Conservation (phyloP, 2,113 vertebrate genomes). For the Onychorhynchus coronatus region DNA sequence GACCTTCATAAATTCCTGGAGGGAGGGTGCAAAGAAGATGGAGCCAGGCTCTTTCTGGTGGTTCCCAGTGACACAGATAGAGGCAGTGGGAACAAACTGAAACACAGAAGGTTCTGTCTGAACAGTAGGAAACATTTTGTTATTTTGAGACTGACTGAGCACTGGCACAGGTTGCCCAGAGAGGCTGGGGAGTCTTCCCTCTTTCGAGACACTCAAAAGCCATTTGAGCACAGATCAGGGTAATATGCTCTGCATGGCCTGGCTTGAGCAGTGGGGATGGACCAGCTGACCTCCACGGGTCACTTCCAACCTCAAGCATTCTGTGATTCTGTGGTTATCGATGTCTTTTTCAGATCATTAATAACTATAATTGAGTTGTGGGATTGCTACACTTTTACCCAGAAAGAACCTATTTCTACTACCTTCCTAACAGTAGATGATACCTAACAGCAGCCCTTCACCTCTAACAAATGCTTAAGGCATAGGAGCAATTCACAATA, state of each 20-base stretch:
- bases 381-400: background rate
- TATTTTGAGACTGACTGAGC: background rate
- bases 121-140: background rate
- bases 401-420: background rate
- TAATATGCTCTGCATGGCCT: background rate
- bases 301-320: background rate
- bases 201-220: background rate
- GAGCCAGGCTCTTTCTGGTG: background rate
- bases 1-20: background rate
- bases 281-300: background rate
- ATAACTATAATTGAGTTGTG: background rate
- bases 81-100: background rate
- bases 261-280: background rate
- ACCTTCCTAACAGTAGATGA: background rate
- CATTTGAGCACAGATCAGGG: background rate
- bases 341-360: background rate
- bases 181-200: background rate
- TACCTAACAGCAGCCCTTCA: background rate
- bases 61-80: background rate
- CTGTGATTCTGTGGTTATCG: background rate
- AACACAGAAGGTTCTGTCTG: background rate
- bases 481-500: background rate
- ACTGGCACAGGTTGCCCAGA: background rate
- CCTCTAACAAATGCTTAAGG: background rate
- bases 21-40: background rate